These are phyloP conservation scores for Xenopus borealis DNA, from an alignment of 2,113 vertebrate genomes.

Conservation along the genomic window DNA sequence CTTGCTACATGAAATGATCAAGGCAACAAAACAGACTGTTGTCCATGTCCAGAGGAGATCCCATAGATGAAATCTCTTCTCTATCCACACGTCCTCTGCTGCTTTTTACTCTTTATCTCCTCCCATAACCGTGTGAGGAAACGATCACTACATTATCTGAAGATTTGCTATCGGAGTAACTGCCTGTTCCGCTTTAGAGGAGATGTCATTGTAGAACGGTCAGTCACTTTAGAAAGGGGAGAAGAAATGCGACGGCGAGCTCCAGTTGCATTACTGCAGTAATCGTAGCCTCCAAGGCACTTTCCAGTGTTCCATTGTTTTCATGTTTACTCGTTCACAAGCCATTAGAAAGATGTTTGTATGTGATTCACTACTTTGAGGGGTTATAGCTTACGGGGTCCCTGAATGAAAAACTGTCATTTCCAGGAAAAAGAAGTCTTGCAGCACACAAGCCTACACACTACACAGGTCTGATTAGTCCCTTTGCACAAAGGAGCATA, in stretches of 20 bases:
- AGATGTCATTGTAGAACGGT: constrained; percentile 64
- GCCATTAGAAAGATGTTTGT: constrained; percentile 62
- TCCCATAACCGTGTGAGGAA: constrained; percentile 64
- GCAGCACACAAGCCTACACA: too few relatives aligned
- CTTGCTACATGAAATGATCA: constrained; percentile 63
- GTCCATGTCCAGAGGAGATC: constrained; percentile 62
- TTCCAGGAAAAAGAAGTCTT: background rate
- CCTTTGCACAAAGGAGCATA: too few relatives aligned
- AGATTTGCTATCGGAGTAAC: constrained; percentile 59
- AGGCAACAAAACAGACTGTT: constrained; percentile 59
- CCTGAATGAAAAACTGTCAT: background rate
- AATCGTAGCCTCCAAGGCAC: constrained; percentile 75
- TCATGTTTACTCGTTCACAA: constrained; percentile 72
- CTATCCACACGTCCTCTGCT: constrained; percentile 55
- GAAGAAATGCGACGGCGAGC: constrained; percentile 58
- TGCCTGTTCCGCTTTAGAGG: constrained; percentile 63
- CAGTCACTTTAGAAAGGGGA: constrained; percentile 70
- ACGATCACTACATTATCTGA: constrained; percentile 62
- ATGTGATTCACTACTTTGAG: constrained; percentile 53
- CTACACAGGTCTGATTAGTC: too few relatives aligned
- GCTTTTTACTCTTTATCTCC: constrained; percentile 55
- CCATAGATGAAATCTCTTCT: constrained; percentile 65
- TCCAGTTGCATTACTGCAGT: constrained; percentile 60
- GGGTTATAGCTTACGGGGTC: constrained; percentile 25
- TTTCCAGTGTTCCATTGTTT: constrained; percentile 68